phyloP scores from a whole-genome alignment of 2,888 invertebrate genomes.

The Nomada goodeniana region DNA sequence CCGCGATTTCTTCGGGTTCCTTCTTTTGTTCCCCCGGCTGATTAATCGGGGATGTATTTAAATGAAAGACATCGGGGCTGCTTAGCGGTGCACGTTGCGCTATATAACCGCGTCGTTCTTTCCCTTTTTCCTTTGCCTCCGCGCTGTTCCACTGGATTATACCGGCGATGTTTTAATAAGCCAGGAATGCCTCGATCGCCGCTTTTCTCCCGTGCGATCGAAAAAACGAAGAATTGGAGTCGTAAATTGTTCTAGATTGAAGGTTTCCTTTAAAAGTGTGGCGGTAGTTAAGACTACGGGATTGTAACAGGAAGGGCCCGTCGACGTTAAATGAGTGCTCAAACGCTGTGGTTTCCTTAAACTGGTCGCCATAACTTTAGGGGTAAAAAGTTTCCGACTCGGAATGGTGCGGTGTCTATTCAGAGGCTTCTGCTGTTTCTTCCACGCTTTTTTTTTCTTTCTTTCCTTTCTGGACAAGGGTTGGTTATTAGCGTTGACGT shows the following conservation, averaged over 20 bases:
- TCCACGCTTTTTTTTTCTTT: background rate
- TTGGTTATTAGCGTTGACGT: background rate
- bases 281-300: background rate
- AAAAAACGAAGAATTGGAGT: slow-evolving; percentile 44
- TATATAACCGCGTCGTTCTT: background rate
- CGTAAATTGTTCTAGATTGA: slow-evolving; percentile 33
- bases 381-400: background rate
- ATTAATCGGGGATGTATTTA: slow-evolving; percentile 39
- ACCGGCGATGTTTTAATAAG: slow-evolving; percentile 39
- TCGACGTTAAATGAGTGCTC: slow-evolving; percentile 9
- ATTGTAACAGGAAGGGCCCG: background rate
- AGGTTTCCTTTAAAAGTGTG: slow-evolving; percentile 33
- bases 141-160: background rate
- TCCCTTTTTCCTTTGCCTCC: background rate
- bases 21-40: slow-evolving; percentile 32
- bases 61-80: slow-evolving; percentile 26
- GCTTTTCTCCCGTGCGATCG: slow-evolving; percentile 4
- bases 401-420: background rate
- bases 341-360: background rate
- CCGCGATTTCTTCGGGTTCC: slow-evolving; percentile 39
- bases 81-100: slow-evolving; percentile 15
- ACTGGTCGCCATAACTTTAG: slow-evolving; percentile 20
- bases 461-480: background rate
- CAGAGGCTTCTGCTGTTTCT: background rate
- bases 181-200: slow-evolving; percentile 15